Evolutionary conservation across 92 coral and sea anemone genomes (phyloP).

Genomic region (Metridium senile): DNA sequence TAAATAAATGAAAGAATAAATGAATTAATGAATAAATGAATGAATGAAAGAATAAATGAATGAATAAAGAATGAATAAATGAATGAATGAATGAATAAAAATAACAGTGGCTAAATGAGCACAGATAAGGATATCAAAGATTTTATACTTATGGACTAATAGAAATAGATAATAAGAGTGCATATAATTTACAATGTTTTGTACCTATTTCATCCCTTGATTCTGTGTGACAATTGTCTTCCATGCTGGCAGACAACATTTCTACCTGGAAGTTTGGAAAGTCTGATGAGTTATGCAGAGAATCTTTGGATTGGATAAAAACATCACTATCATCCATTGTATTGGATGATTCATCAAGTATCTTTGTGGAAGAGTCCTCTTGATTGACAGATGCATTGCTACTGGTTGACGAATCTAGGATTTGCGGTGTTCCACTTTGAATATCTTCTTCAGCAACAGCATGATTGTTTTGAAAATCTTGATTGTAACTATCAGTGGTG

Average conservation of each 20-base stretch:
- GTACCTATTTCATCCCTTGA: no score
- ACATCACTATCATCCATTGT: neutral
- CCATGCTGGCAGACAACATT: neutral
- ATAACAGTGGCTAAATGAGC: no score
- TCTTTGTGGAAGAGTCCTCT: neutral
- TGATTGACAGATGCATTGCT: neutral
- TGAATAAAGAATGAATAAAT: no score
- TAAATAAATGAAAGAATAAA: no score
- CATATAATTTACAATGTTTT: no score
- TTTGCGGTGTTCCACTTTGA: neutral
- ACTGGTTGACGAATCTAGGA: neutral
- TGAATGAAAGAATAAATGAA: no score
- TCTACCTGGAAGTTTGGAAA: conserved; percentile 6
- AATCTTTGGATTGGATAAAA: neutral
- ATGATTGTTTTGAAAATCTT: neutral
- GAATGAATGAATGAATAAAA: no score
- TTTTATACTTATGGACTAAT: no score
- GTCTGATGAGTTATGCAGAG: neutral
- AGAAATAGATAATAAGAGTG: no score
- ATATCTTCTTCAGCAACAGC: neutral
- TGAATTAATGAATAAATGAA: no score
- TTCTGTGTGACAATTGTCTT: no score
- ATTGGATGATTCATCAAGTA: neutral
- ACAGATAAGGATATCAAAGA: no score
- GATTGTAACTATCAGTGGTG: neutral